Base-by-base conservation (phyloP, 1,140 invertebrate genomes). In the Ceratina calcarata region DNA sequence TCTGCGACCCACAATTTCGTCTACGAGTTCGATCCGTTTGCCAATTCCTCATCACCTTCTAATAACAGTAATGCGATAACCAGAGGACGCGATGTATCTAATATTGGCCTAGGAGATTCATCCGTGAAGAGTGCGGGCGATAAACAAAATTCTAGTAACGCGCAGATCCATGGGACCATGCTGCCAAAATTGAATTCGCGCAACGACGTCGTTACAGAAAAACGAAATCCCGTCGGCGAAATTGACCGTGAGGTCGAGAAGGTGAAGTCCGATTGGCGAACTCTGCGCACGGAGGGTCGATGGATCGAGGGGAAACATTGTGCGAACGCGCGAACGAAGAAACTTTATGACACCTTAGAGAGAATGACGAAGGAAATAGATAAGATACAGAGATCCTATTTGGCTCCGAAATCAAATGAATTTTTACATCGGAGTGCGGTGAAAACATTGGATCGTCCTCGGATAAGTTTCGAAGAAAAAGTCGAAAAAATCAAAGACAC, bases 231-330 rank as follows among this genome's bases (percentile, higher is more conserved):
- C 13, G 7, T 32, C 1, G 24, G 13, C 13, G 57, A 84, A 20
- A 70, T 78, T 13, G 75, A 88, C 66, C 65, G 51, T 45, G 64
- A 84, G 16, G 71, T 82, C 3, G 64, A 86, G 2, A 72, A 71
- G 3, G 76, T 80, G 0, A 87, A 87, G 18, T 82, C 84, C 0
- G 74, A 82, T 45, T 89, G 88, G 87, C 84, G 76, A 49, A 3
- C 49, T 0, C 66, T 87, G 8, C 79, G 62, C 37, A n/a, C 22
- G 0, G 22, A 61, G 32, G 66, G 32, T 12, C 66, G 70, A n/a
- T 83, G 72, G 74, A 61, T 12, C 3, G 49, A 58, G 13, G 49
- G 24, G 6, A 87, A 79, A 57, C 51, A 55, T 51, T 69, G n/a
- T 0, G n/a, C 10, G 1, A 78, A 57, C 22, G 13, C 15, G 1